Conservation (phyloP, 2,888 invertebrate genomes). For the Heterodera filipjevi region DNA sequence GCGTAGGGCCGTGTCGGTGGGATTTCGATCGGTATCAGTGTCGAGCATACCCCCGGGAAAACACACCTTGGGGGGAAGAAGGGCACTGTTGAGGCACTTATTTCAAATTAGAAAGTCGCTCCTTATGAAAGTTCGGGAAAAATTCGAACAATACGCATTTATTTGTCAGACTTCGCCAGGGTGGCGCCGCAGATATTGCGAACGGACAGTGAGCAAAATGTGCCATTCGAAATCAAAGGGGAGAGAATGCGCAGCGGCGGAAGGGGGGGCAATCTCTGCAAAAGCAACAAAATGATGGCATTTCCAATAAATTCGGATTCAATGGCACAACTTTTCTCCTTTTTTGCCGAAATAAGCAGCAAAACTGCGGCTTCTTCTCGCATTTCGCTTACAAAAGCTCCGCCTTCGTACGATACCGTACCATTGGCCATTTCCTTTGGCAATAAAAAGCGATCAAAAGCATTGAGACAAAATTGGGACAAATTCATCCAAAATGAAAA, state of each 20-base stretch:
- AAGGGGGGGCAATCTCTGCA: background rate
- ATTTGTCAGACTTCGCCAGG: conserved; percentile 13
- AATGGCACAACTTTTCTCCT: background rate
- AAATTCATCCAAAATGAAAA: background rate
- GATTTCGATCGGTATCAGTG: background rate
- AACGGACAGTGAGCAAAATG: conserved; percentile 14
- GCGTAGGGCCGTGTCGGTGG: conserved; percentile 18
- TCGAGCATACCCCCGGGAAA: conserved; percentile 27
- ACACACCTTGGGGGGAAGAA: background rate
- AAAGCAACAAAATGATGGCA: background rate
- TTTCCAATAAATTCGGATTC: background rate
- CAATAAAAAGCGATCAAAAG: background rate
- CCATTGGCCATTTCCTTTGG: background rate
- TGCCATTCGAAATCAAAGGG: background rate
- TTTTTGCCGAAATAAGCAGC: background rate
- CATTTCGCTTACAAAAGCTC: background rate
- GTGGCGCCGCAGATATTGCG: conserved; percentile 14
- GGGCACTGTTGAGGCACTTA: too few relatives aligned
- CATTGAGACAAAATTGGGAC: background rate
- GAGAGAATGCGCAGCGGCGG: background rate
- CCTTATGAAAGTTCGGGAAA: too few relatives aligned
- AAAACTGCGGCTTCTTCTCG: background rate
- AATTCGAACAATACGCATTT: background rate
- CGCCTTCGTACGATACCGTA: background rate
- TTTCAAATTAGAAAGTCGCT: too few relatives aligned